Conservation (phyloP, 2,888 invertebrate species). For the Eupithecia subumbrata region DNA sequence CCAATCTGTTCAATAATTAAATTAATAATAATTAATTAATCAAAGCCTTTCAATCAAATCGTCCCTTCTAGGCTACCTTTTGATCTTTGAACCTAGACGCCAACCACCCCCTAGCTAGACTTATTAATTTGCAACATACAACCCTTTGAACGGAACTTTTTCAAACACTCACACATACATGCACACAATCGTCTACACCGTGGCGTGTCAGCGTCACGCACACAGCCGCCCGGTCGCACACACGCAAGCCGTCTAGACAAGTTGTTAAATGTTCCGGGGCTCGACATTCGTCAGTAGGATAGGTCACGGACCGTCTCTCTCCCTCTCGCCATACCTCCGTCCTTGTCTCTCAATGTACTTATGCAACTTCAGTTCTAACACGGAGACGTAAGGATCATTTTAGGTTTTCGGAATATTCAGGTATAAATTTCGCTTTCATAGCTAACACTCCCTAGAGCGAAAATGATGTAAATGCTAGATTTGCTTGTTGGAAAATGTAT, state of each 20-base stretch:
- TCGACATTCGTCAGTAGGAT: slow-evolving; percentile 83
- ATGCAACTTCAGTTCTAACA: slow-evolving; percentile 54
- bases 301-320: slow-evolving; percentile 81
- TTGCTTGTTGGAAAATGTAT: slow-evolving; percentile 37
- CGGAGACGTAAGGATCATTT: slow-evolving; percentile 37
- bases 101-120: background rate
- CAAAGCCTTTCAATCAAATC: background rate
- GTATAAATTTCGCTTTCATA: slow-evolving; percentile 83
- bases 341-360: slow-evolving; percentile 52
- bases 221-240: slow-evolving; percentile 55
- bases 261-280: slow-evolving; percentile 82
- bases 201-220: slow-evolving; percentile 34
- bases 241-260: slow-evolving; percentile 74
- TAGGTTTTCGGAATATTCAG: slow-evolving; percentile 48
- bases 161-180: slow-evolving; percentile 37
- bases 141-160: slow-evolving; percentile 45
- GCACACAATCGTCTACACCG: slow-evolving; percentile 9
- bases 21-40: background rate
- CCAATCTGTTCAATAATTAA: background rate
- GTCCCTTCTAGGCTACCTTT: background rate
- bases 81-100: background rate
- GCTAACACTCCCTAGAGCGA: slow-evolving; percentile 47
- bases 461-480: slow-evolving; percentile 56
- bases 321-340: slow-evolving; percentile 58
- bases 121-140: slow-evolving; percentile 25